These are phyloP conservation scores for Drosophila merina DNA, from an alignment of 2,888 invertebrate genomes.

Conservation along the genomic window DNA sequence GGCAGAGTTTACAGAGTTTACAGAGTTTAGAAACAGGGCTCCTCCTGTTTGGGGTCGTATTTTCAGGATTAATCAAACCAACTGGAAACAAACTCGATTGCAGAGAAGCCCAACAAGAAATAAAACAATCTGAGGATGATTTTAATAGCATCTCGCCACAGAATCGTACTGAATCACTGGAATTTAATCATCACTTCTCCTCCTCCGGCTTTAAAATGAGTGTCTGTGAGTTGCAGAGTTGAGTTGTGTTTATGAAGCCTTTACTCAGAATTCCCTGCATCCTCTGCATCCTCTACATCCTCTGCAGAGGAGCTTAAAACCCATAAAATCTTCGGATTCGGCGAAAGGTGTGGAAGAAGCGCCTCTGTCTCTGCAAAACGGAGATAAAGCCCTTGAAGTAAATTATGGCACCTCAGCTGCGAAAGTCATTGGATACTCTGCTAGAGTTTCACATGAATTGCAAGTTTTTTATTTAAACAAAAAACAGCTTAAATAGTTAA, in stretches of 20 bases:
- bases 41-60: not conserved
- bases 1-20: not conserved
- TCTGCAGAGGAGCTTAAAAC: conserved; percentile 48
- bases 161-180: conserved; percentile 9
- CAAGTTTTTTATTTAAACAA: not conserved
- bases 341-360: conserved; percentile 7
- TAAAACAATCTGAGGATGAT: conserved; percentile 5
- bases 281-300: conserved; percentile 14
- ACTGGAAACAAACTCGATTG: conserved; percentile 24
- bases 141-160: no score
- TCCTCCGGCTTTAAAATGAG: conserved; percentile 1
- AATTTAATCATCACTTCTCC: conserved; percentile 68
- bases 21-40: not conserved
- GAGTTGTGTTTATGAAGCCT: conserved; percentile 44
- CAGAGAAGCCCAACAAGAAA: not conserved
- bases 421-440: not conserved
- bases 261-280: conserved; percentile 54
- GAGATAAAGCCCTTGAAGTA: not conserved
- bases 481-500: not conserved
- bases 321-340: conserved; percentile 23
- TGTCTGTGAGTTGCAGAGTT: no score
- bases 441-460: not conserved
- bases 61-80: conserved; percentile 34
- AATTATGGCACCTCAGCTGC: conserved; percentile 5
- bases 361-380: conserved; percentile 4